Percentiles rank a stretch among this genome's conserved stretches.
phyloP scores from a whole-genome alignment of 2,113 vertebrate genomes.

The Oryzias woworae region DNA sequence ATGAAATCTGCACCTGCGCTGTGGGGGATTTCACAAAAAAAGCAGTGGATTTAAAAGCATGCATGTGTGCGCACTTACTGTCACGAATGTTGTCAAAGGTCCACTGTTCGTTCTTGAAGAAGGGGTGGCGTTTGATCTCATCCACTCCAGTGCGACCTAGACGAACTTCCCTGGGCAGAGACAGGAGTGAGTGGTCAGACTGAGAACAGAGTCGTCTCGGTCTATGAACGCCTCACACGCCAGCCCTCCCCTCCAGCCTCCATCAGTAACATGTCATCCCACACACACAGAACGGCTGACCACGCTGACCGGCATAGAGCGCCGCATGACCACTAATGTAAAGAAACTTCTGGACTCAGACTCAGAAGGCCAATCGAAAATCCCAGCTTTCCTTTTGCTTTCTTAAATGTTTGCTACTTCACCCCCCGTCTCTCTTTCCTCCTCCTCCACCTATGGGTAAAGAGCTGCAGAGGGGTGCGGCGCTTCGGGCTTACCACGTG shows the following conservation, averaged over 20 bases:
- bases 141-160: constrained; percentile 92
- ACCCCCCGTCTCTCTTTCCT: constrained; percentile 10
- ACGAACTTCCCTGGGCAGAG: constrained; percentile 86
- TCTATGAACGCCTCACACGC: constrained; percentile 37
- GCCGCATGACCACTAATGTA: constrained; percentile 46
- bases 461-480: constrained; percentile 70
- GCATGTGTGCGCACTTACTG: constrained; percentile 82
- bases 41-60: not conserved
- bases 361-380: constrained; percentile 9
- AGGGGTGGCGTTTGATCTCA: constrained; percentile 93
- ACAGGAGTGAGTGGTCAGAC: constrained; percentile 37
- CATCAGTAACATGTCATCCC: constrained; percentile 49
- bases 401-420: constrained; percentile 3
- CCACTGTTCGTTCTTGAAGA: constrained; percentile 98
- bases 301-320: constrained; percentile 49
- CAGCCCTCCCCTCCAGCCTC: constrained; percentile 39
- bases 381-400: constrained; percentile 10
- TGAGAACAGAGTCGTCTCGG: constrained; percentile 22
- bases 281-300: constrained; percentile 41
- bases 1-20: constrained; percentile 12
- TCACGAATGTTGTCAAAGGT: constrained; percentile 96
- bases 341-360: constrained; percentile 20
- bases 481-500: constrained; percentile 75
- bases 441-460: constrained; percentile 48
- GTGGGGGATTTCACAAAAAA: not conserved